A percentile compares a stretch with the other conserved stretches of the same genome.
These are phyloP conservation scores for Solenopsis fugax DNA, from an alignment of 1,140 invertebrate species.

Conservation along the genomic window DNA sequence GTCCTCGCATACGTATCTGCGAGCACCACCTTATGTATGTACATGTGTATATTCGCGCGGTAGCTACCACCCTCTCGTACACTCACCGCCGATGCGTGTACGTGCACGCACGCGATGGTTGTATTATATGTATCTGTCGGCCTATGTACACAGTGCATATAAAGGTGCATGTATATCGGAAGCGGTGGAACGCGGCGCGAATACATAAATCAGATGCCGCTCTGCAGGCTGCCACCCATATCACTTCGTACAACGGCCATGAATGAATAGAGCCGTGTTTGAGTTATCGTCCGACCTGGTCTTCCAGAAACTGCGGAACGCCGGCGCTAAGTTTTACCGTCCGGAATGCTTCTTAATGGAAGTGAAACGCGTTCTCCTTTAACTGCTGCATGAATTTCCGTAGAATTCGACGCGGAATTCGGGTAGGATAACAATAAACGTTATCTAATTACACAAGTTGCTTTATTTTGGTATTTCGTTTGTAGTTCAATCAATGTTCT, in stretches of 20 bases:
- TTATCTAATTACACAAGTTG: conserved; percentile 8
- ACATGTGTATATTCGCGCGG: conserved; percentile 22
- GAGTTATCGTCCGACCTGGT: conserved; percentile 79
- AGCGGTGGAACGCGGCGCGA: conserved; percentile 67
- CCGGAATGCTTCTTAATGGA: conserved; percentile 49
- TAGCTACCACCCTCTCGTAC: conserved; percentile 13
- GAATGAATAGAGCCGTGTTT: conserved; percentile 81
- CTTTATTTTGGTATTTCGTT: background rate
- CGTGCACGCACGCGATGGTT: conserved; percentile 31
- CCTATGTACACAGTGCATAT: conserved; percentile 36
- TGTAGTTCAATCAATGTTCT: background rate
- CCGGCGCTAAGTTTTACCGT: conserved; percentile 44
- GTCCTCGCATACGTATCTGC: conserved; percentile 24
- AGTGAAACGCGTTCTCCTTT: conserved; percentile 18
- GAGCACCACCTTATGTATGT: background rate
- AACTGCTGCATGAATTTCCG: conserved; percentile 6
- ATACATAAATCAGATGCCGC: conserved; percentile 81
- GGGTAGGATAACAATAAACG: background rate
- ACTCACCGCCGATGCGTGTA: conserved; percentile 9
- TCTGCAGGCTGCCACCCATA: conserved; percentile 80
- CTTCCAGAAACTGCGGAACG: conserved; percentile 69
- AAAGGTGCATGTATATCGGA: conserved; percentile 60
- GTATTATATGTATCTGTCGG: conserved; percentile 46
- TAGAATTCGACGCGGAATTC: background rate
- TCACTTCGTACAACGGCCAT: conserved; percentile 80